Evolutionary conservation across 2,113 vertebrate genomes (phyloP), one percentile per base, ranked within the genome.

Genomic region (Edolisoma coerulescens): DNA sequence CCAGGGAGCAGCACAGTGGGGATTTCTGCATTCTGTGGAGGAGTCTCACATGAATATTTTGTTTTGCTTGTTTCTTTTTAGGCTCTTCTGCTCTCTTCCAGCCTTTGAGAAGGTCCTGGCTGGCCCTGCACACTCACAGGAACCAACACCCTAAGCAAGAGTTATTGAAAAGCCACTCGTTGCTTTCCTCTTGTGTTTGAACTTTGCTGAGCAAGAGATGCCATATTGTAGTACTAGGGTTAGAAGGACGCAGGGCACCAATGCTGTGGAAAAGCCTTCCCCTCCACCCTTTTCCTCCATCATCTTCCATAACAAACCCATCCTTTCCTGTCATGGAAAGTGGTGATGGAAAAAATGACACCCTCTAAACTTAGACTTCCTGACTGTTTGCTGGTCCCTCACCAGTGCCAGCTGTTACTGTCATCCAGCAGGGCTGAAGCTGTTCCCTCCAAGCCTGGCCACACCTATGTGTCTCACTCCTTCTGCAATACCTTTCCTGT

Each of bases 81-180:
- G 70, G n/a, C 57, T 89, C 14, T 91, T 77, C 73, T 91, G 75
- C 89, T 92, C 95, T 96, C 92, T 93, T 89, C 45, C 65, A 88
- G 78, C 24, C 81, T 84, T 87, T 90, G 79, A 73, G 53, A 42
- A 86, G 26, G 56, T 71, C 64, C 50, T 84, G 39, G 27, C 10
- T 70, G 56, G 56, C 15, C 61, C 80, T 70, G 47, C 15, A 77
- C 61, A 27, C 18, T 88, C 60, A 54, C 35, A 78, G 56, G 73
- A 65, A 84, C 30, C 11, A 87, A 77, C 24, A 52, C 7, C 11
- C 27, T 13, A 45, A 53, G 35, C 41, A 92, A n/a, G 17, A 59
- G 64, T 44, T n/a, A 50, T 9, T 70, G 44, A 76, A 90, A 89
- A 90, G 50, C 23, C 37, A 35, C 21, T 64, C 26, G 12, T 84